Evolutionary conservation across 1,140 invertebrate genomes (phyloP).

Genomic region (Eurosta solidaginis): DNA sequence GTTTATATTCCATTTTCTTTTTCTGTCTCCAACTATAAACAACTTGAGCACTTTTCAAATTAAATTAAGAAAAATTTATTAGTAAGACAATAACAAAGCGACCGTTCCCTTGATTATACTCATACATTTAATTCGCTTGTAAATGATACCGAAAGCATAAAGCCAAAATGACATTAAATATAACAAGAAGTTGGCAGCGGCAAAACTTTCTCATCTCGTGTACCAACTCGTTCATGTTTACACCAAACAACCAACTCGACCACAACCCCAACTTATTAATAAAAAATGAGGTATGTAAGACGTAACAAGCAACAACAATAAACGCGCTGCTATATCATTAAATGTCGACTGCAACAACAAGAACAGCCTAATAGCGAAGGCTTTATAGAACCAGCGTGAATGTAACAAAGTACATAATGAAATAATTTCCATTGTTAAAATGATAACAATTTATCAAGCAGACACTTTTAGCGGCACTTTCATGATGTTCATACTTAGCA

Average conservation of each 20-base stretch:
- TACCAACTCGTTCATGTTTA: no score
- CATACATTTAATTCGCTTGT: not conserved
- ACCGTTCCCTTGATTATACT: not conserved
- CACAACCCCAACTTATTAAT: not conserved
- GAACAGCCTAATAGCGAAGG: not conserved
- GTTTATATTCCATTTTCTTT: no score
- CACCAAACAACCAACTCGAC: no score
- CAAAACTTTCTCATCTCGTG: not conserved
- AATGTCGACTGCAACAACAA: slow-evolving; percentile 4
- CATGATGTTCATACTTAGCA: not conserved
- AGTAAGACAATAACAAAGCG: not conserved
- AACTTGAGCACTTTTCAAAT: no score
- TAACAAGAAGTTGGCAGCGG: not conserved
- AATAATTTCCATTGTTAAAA: slow-evolving; percentile 56
- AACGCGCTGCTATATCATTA: slow-evolving; percentile 18
- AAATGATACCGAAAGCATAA: not conserved
- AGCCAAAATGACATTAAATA: not conserved
- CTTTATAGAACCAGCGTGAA: not conserved
- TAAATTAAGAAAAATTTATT: not conserved
- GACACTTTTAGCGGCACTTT: slow-evolving; percentile 36
- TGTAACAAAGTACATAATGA: slow-evolving; percentile 52
- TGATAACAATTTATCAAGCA: slow-evolving; percentile 57
- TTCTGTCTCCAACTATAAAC: no score
- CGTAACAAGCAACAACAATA: slow-evolving; percentile 45
- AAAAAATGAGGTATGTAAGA: not conserved